Evolutionary conservation across 2,797 vertebrate species (phyloP), one percentile per base, ranked within the genome.

Genomic region (Xenentodon cancila): DNA sequence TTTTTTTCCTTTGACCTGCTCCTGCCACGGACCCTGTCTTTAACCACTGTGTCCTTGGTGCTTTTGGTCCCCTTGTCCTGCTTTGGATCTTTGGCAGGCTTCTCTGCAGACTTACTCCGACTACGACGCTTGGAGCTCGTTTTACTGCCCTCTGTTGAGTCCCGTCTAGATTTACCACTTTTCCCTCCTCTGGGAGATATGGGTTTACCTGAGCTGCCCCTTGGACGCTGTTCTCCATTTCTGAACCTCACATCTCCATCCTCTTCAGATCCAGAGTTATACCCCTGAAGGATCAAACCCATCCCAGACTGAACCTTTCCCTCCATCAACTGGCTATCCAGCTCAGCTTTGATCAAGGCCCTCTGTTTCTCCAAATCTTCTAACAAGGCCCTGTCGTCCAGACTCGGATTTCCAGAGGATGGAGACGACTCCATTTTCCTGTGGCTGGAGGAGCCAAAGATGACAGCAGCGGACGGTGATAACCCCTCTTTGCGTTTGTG

Each of bases 331-430:
- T 99, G 97, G 7, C 97, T 99, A 90, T 99, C 98, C 84, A 99
- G 94, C 90, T 99, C 98, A 44, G 97, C 98, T 95, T 99, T 98
- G 79, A 99, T 95, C 90, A 99, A 89, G 17, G 97, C 98, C 90
- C 98, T 93, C 92, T 99, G 97, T 79, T 99, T 99, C 82, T 99
- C 98, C 80, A 99, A 89, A 77, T 99, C 98, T 93, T 99, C 98
- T 75, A 99, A 88, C 83, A 98, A 84, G 62, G 97, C 96, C 85
- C 96, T 90, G 87, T 98, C 97, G 65, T 99, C 93, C 94, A 92
- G 94, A 88, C 93, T 97, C 75, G 94, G 96, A 91, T 86, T 92
- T 34, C 88, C 91, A 12, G 90, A 90, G 27, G 91, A 88, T 17
- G 89, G 89, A 27, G 91, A 92, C 9, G 79, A 89, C 9, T 90